Conservation (phyloP, 2,888 invertebrate genomes). For the Cryptocephalus primarius region DNA sequence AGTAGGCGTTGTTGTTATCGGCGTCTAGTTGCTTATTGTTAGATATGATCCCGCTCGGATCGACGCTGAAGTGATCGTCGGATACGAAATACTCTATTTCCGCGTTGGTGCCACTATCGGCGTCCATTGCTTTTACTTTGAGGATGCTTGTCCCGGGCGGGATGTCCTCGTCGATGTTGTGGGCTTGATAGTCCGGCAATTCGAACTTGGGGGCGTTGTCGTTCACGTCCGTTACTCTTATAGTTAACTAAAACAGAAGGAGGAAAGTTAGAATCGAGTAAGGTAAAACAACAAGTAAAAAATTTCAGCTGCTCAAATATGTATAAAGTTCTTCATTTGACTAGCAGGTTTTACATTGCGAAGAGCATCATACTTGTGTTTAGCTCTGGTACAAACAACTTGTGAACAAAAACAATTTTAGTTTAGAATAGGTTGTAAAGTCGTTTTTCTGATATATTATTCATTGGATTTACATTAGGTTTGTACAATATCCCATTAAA, state of each 20-base stretch:
- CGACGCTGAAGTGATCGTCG: slow-evolving; percentile 91
- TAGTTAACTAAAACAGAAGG: slow-evolving; percentile 60
- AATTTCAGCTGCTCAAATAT: too few species aligned
- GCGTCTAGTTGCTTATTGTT: slow-evolving; percentile 90
- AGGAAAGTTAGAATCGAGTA: too few species aligned
- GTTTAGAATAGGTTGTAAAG: too few species aligned
- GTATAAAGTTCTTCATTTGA: too few species aligned
- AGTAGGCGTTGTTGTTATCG: slow-evolving; percentile 93
- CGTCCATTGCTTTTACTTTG: slow-evolving; percentile 91
- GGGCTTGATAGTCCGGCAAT: slow-evolving; percentile 91
- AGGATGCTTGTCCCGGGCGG: slow-evolving; percentile 85
- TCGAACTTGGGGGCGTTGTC: slow-evolving; percentile 97
- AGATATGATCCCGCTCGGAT: slow-evolving; percentile 84
- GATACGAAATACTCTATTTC: slow-evolving; percentile 87
- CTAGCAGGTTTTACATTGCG: too few species aligned
- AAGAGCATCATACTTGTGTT: too few species aligned
- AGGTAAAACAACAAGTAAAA: too few species aligned
- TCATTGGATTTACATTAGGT: too few species aligned
- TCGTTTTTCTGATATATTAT: too few species aligned
- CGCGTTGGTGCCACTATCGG: slow-evolving; percentile 90
- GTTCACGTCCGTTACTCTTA: slow-evolving; percentile 91
- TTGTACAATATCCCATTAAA: too few species aligned
- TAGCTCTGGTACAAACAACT: too few species aligned
- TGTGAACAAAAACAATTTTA: too few species aligned
- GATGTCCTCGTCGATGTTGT: slow-evolving; percentile 92